Base-by-base conservation (phyloP, 2,113 vertebrate species). In the Melanostigma gelatinosum region DNA sequence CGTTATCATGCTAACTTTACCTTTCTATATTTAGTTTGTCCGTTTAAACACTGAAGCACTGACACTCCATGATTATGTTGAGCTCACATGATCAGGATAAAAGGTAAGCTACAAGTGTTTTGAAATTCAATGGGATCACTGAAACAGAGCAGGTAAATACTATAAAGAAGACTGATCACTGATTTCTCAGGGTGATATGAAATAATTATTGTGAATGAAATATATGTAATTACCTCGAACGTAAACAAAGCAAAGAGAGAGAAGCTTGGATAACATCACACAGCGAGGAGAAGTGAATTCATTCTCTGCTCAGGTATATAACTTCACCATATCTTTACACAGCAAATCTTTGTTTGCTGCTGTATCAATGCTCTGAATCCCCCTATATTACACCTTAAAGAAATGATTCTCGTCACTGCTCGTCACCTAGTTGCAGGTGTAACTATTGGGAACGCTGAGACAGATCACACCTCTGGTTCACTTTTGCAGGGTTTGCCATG, bases 41-140 rank as follows among this genome's bases (percentile, higher is more conserved):
- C 0, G 0, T 52, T 72, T 36, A 15, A 54, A 52, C 6, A 27
- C 20, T 57, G 34, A 20, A 67, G 29, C n/a, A 34, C 34, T 6
- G 46, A 52, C 54, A 55, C 8, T 50, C 46, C 20, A 72, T 36
- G 42, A 67, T 62, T 52, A 46, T 70, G 52, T 8, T 79, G n/a
- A 11, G 8, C 27, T 73, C 0, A 6, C 29, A 52, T 72, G 40
- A 52, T 70, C 29, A 38, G 9, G 54, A 60, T 22, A 20, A 58
- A 16, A 36, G 18, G n/a, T 38, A 11, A 48, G 22, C 24, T 24
- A 13, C 18, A 42, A 32, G 38, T 24, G 5, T 63, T 44, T 32
- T 0, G 4, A 50, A 67, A 20, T 55, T 27, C 4, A 54, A 2
- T 13, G 12, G 54, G n/a, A 29, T n/a, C 24, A 52, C 16, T 54